Conservation (phyloP, 1,140 invertebrate species). For the Drosophila santomea region DNA sequence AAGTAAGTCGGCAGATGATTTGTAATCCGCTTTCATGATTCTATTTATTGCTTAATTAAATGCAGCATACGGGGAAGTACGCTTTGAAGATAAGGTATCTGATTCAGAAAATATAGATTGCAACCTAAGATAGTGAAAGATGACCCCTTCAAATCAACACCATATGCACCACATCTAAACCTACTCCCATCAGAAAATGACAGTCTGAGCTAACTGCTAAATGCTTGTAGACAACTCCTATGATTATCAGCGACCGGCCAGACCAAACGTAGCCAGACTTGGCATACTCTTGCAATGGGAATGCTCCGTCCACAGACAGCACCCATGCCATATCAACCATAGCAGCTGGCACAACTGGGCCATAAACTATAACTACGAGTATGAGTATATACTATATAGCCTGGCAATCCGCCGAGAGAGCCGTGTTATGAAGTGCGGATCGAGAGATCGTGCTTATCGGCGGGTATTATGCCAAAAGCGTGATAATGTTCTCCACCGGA, state of each 20-base stretch:
- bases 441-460: constrained; percentile 61
- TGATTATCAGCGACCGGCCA: constrained; percentile 3
- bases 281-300: neutral
- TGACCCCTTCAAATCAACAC: neutral
- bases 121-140: neutral
- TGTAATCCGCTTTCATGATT: constrained; percentile 1
- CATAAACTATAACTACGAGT: constrained; percentile 8
- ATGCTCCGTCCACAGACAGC: neutral
- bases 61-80: neutral
- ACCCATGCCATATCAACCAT: neutral
- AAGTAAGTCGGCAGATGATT: neutral
- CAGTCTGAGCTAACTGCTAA: neutral
- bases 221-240: too few species aligned
- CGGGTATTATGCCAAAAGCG: constrained; percentile 22
- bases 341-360: constrained; percentile 8
- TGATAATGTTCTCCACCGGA: constrained; percentile 18
- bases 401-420: neutral
- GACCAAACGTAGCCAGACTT: constrained; percentile 13
- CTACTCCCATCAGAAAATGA: neutral
- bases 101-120: neutral
- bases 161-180: neutral
- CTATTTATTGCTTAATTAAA: neutral
- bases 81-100: neutral
- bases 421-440: neutral
- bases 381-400: neutral